Evolutionary conservation across 23 tunicate genomes (phyloP).

Genomic region (Ciona savignyi): DNA sequence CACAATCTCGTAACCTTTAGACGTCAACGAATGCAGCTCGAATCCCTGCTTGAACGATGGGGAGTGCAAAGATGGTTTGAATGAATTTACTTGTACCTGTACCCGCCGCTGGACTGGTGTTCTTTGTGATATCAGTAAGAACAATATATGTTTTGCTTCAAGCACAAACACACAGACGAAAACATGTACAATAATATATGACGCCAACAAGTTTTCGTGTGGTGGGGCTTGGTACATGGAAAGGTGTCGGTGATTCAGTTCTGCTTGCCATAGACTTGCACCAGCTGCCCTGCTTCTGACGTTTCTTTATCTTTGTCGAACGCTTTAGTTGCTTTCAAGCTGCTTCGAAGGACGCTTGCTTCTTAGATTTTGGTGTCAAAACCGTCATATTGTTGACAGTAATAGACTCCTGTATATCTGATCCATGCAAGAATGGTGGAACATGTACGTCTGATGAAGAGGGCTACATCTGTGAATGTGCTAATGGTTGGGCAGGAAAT

Average conservation of each 20-base stretch:
- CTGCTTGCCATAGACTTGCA: too few relatives aligned
- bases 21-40: slow-evolving; percentile 33
- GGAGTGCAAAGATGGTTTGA: slow-evolving; percentile 29
- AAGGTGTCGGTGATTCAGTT: too few relatives aligned
- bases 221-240: too few relatives aligned
- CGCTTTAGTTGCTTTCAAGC: too few relatives aligned
- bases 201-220: too few relatives aligned
- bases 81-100: slow-evolving; percentile 52
- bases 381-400: background rate
- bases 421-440: slow-evolving; percentile 66
- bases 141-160: too few relatives aligned
- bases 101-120: slow-evolving; percentile 56
- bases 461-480: slow-evolving; percentile 40
- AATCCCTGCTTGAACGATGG: slow-evolving; percentile 71
- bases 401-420: slow-evolving; percentile 20
- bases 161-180: too few relatives aligned
- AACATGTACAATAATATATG: too few relatives aligned
- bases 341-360: too few relatives aligned
- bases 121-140: slow-evolving; percentile 46
- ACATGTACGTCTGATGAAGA: slow-evolving; percentile 12
- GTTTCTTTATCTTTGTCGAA: too few relatives aligned
- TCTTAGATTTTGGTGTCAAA: background rate
- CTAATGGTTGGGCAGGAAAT: slow-evolving; percentile 41
- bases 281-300: too few relatives aligned
- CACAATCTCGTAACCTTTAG: too few relatives aligned